Base-by-base conservation (phyloP, 2,113 vertebrate genomes). In the Leptocoma aspasia region DNA sequence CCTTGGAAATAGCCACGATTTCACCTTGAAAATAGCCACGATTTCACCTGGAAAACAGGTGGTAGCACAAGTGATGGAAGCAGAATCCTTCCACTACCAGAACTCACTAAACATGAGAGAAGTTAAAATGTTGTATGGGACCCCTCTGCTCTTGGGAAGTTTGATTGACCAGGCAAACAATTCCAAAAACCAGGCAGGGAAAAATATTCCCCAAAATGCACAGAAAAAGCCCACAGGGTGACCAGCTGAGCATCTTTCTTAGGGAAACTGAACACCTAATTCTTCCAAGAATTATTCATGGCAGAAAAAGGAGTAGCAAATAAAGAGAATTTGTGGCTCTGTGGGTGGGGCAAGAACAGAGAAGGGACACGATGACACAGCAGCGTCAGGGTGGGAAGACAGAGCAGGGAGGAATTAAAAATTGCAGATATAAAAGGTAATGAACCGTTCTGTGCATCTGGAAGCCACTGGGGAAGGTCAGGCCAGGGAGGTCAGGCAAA, bases 391-490 rank as follows among this genome's bases (percentile, higher is more conserved):
- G 37, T 4, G 18, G 42, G 10, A 13, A 39, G 14, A 0, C 56
- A 60, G 53, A 19, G 2, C 60, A 10, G 41, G 39, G 16, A 16
- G 20, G 33, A 28, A 37, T 16, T 1, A 12, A 4, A 42, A 10
- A 6, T 2, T 27, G 31, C 44, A 7, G 8, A 1, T 9, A 3
- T 1, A 1, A 31, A 37, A 30, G 52, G 44, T 4, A 20, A 7
- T 0, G 24, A 65, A 20, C 0, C 1, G 0, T 23, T 71, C 10
- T 49, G 77, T 10, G 7, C 6, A 1, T 11, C 56, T 72, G 59
- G 15, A 31, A 65, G 45, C 18, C 6, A 1, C 15, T 20, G 3
- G 2, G 21, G 70, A 61, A 76, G 53, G 49, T 76, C 81, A 52
- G 37, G 9, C 0, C 5, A 2, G 21, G 59, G n/a, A 42, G 52